Evolutionary conservation across 2,888 invertebrate species (phyloP).

Genomic region (Sinelater perroti): DNA sequence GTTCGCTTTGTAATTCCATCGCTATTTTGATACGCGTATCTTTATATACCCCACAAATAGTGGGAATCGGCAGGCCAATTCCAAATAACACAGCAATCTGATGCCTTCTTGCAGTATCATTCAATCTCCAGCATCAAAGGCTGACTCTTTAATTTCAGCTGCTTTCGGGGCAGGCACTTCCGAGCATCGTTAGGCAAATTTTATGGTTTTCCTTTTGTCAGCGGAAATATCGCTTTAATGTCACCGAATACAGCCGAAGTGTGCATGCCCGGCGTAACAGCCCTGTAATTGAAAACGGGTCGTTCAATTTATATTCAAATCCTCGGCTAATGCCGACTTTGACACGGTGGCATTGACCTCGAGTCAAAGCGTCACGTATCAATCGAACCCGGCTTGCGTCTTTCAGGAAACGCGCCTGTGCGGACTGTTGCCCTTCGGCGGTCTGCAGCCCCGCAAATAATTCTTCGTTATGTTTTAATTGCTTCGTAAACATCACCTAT

Average conservation of each 20-base stretch:
- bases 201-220: conserved; percentile 1
- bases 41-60: too few species aligned
- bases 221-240: conserved; percentile 1
- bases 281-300: conserved; percentile 28
- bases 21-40: too few species aligned
- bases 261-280: conserved; percentile 2
- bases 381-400: conserved; percentile 28
- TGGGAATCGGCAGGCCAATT: too few species aligned
- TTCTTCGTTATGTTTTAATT: conserved; percentile 29
- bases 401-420: conserved; percentile 29
- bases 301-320: conserved; percentile 33
- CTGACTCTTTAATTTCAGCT: too few species aligned
- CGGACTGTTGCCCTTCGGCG: conserved; percentile 22
- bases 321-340: conserved; percentile 28
- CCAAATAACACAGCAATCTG: too few species aligned
- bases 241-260: conserved; percentile 4
- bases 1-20: too few species aligned
- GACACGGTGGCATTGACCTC: conserved; percentile 35
- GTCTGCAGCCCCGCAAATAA: conserved; percentile 5
- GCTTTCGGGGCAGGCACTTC: too few species aligned
- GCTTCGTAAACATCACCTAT: conserved; percentile 22
- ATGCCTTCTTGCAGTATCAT: too few species aligned
- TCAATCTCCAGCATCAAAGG: too few species aligned
- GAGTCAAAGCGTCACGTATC: conserved; percentile 26
- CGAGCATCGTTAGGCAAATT: conserved; percentile 4